A percentile compares a stretch with the other conserved stretches of the same genome.
phyloP scores from a whole-genome alignment of 2,888 invertebrate species.

The Laspeyria flexula region DNA sequence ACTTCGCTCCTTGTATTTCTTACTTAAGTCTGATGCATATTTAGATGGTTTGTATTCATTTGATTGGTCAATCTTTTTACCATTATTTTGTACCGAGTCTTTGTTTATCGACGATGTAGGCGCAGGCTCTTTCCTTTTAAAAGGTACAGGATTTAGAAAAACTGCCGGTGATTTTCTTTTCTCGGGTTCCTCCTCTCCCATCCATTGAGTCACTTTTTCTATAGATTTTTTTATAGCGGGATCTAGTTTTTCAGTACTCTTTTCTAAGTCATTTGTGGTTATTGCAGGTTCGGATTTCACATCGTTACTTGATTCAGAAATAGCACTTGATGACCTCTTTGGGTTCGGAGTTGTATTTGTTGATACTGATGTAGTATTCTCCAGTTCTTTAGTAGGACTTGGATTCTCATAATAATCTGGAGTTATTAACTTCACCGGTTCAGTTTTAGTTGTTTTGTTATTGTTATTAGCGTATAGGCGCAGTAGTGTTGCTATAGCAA shows the following conservation, averaged over 20 bases:
- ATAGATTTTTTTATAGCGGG: slow-evolving; percentile 49
- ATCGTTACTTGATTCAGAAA: neutral
- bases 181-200: slow-evolving; percentile 31
- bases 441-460: slow-evolving; percentile 3
- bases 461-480: slow-evolving; percentile 50
- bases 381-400: neutral
- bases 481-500: slow-evolving; percentile 65
- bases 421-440: slow-evolving; percentile 51
- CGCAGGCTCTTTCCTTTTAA: slow-evolving; percentile 49
- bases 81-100: slow-evolving; percentile 10
- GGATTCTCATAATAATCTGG: slow-evolving; percentile 55
- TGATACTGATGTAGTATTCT: neutral
- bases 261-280: neutral
- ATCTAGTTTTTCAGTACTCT: slow-evolving; percentile 16
- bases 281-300: slow-evolving; percentile 1
- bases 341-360: neutral
- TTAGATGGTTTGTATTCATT: slow-evolving; percentile 45
- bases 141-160: slow-evolving; percentile 43
- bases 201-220: slow-evolving; percentile 57
- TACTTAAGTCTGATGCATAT: slow-evolving; percentile 49
- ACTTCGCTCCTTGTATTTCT: slow-evolving; percentile 41
- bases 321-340: neutral
- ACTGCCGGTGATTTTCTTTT: slow-evolving; percentile 24
- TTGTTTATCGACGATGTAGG: slow-evolving; percentile 1
- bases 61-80: slow-evolving; percentile 2